These are phyloP conservation scores for Belgica antarctica DNA, from an alignment of 2,888 invertebrate genomes.

Conservation along the genomic window DNA sequence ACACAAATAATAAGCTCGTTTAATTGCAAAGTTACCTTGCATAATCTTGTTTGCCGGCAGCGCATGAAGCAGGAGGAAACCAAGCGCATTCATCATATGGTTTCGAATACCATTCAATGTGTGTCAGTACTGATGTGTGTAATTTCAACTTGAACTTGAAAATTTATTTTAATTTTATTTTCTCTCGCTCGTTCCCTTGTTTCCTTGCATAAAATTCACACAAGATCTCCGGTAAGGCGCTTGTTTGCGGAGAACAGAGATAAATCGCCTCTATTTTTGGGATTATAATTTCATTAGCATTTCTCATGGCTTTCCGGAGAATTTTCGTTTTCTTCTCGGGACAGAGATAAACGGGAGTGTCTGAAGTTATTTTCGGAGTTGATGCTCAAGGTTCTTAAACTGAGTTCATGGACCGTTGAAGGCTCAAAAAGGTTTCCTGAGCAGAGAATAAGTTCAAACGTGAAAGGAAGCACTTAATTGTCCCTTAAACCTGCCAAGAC, in stretches of 20 bases:
- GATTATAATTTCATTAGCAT: slow-evolving; percentile 43
- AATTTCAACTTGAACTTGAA: slow-evolving; percentile 21
- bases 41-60: slow-evolving; percentile 8
- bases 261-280: slow-evolving; percentile 37
- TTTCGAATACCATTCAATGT: background rate
- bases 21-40: slow-evolving; percentile 18
- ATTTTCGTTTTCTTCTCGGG: background rate
- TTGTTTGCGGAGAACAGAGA: background rate
- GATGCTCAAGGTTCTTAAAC: too few relatives aligned
- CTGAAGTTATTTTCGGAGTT: too few relatives aligned
- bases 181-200: background rate
- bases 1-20: slow-evolving; percentile 5
- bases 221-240: background rate
- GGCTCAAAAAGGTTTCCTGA: too few relatives aligned
- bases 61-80: background rate
- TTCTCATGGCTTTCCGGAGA: slow-evolving; percentile 30
- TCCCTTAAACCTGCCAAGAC: too few relatives aligned
- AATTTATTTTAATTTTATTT: background rate
- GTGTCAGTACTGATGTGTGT: slow-evolving; percentile 12
- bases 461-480: too few relatives aligned
- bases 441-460: too few relatives aligned
- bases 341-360: too few relatives aligned
- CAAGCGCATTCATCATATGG: slow-evolving; percentile 4
- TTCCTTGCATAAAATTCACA: slow-evolving; percentile 23
- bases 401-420: too few relatives aligned